Evolutionary conservation across 1,140 invertebrate species (phyloP), one percentile per base, ranked within the genome.

Genomic region (Pseudomyrmex dendroicus): DNA sequence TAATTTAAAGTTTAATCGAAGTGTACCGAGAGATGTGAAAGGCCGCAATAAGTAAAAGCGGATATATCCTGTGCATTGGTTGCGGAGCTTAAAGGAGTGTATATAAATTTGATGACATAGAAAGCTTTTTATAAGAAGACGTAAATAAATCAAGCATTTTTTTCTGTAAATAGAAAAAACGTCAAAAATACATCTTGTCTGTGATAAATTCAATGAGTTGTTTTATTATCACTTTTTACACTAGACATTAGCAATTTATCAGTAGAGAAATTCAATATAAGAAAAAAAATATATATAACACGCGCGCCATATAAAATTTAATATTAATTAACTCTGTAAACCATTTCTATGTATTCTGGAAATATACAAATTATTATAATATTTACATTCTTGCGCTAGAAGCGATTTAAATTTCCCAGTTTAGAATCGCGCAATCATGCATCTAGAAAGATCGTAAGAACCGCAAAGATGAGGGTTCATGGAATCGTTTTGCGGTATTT

Each of bases 401-500:
- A 54, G 61, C 22, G 44, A 66, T 76, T 76, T 12, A 52, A 76
- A 76, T 77, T 46, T 77, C 17, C 10, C n/a, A 17, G 12, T 12
- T 76, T 2, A 13, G 48, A n/a, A 66, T 52, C n/a, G 25, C 3
- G n/a, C 73, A 76, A 66, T 77, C 48, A 77, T 76, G n/a, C 48
- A 76, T 77, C 20, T 54, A 46, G 46, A 54, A 67, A 67, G 62
- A 67, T 77, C 48, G 61, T 35, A 77, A 66, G 25, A 77, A 13
- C n/a, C 54, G 46, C 12, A 54, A 66, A 5, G 12, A 64, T 48
- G 8, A 52, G 5, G 3, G 48, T 77, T 56, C 61, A 22, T n/a
- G n/a, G 25, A 44, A 77, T 77, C 67, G 73, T 50, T 77, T 67
- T 56, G 25, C 66, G 15, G 17, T 77, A 54, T 25, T 77, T 67